A percentile compares a stretch with the other conserved stretches of the same genome.
Conservation (phyloP, 1,140 invertebrate genomes). For the Zeugodacus cucurbitae region DNA sequence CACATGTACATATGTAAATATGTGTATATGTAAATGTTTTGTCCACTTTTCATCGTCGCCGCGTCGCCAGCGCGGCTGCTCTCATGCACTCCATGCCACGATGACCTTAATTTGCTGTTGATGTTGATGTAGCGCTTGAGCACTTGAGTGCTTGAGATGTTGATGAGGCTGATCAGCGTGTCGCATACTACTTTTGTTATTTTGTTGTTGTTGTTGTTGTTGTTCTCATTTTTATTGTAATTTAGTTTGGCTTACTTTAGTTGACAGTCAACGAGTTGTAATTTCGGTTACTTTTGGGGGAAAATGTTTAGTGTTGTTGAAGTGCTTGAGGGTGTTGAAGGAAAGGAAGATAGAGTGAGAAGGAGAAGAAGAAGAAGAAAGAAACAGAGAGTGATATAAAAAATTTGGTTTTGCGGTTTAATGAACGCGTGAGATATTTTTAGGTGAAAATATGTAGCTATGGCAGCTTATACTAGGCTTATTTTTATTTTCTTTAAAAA, state of each 20-base stretch:
- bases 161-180: neutral
- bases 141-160: no score
- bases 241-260: conserved; percentile 16
- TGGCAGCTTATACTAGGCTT: no score
- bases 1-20: neutral
- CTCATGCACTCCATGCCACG: neutral
- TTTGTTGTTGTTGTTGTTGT: neutral
- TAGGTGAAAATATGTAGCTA: no score
- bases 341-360: neutral
- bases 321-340: neutral
- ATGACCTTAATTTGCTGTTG: conserved; percentile 18
- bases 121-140: neutral
- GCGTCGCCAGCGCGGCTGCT: neutral
- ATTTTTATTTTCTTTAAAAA: no score
- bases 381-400: no score
- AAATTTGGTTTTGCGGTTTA: neutral
- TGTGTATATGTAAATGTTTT: neutral
- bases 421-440: neutral
- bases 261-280: neutral
- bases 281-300: neutral
- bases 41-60: neutral
- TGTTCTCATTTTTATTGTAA: neutral
- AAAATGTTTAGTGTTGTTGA: neutral
- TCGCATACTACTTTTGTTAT: neutral
- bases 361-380: neutral